Evolutionary conservation across 30 jellyfish, hydroid and myxozoan species (phyloP).

Genomic region (Sanderia malayensis): DNA sequence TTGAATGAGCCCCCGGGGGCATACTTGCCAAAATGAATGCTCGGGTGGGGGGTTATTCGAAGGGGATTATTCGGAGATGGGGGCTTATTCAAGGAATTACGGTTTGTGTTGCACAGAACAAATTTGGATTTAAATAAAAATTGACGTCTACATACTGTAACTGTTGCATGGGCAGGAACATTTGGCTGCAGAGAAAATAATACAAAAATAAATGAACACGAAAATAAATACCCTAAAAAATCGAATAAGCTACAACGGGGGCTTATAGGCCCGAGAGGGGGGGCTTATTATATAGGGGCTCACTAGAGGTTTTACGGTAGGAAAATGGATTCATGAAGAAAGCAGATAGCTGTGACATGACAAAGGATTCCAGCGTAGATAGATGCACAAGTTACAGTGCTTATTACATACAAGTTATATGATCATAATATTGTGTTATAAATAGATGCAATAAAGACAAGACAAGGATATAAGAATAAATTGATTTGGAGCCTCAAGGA

Average conservation of each 20-base stretch:
- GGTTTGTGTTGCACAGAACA: background rate
- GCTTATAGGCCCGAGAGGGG: too few relatives aligned
- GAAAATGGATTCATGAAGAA: too few relatives aligned
- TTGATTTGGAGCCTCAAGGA: background rate
- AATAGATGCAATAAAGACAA: background rate
- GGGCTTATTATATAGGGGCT: too few relatives aligned
- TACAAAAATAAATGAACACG: background rate
- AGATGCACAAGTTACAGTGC: background rate
- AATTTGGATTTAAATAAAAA: background rate
- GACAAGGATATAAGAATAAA: background rate
- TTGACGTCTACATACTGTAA: conserved; percentile 51
- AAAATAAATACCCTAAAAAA: background rate
- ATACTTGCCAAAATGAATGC: background rate
- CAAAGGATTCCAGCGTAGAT: too few relatives aligned
- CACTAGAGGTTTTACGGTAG: too few relatives aligned
- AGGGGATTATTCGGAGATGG: background rate
- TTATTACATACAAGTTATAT: too few relatives aligned
- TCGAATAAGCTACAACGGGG: too few relatives aligned
- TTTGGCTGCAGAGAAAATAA: conserved; percentile 23
- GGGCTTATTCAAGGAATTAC: too few relatives aligned
- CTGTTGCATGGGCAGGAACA: conserved; percentile 45
- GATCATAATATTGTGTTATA: background rate
- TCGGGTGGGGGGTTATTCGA: conserved; percentile 1
- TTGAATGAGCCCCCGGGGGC: too few relatives aligned
- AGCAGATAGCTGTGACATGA: too few relatives aligned